Evolutionary conservation across 2,113 vertebrate genomes (phyloP), one percentile per base, ranked within the genome.

Genomic region (Fulmarus glacialis): DNA sequence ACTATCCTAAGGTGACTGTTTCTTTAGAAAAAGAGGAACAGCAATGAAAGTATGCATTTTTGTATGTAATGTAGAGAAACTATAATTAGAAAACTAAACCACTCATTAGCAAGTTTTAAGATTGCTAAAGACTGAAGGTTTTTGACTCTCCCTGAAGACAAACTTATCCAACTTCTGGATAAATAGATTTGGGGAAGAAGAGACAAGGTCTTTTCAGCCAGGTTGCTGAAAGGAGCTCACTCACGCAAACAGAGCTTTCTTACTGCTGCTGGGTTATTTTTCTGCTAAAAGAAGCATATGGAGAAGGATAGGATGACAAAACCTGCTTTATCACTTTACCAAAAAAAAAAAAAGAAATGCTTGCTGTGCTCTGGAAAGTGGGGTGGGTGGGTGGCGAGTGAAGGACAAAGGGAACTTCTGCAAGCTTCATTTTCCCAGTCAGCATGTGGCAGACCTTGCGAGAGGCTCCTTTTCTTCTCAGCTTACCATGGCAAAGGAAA

Each of bases 381-480:
- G 20, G 36, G 12, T 50, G 23, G 12, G 10, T 68, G 34, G 43
- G 36, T 75, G 36, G 38, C 1, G 1, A 91, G 38, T 0, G 4
- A 96, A 97, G 95, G 96, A 87, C 92, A 95, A 84, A 93, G 47
- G n/a, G 58, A 83, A 96, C 74, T 95, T 88, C 77, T 87, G 68
- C 80, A 95, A 91, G 72, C 63, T 40, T 88, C 22, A 11, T 96
- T 94, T 92, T 89, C 42, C 40, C 58, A 87, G 84, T 96, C 95
- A 97, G 96, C 95, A 96, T 95, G 77, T 91, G 78, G 77, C 91
- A 98, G 92, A 95, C 89, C 75, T 97, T 91, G 68, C 70, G 43
- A 18, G 68, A 86, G 81, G 72, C 20, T 62, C 43, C 36, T 94
- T 45, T 90, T 78, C 81, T 77, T 94, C 95, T 97, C 95, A 89